A percentile compares a stretch with the other conserved stretches of the same genome.
Conservation (phyloP, 1,140 invertebrate genomes). For the Saccostrea glomerata region DNA sequence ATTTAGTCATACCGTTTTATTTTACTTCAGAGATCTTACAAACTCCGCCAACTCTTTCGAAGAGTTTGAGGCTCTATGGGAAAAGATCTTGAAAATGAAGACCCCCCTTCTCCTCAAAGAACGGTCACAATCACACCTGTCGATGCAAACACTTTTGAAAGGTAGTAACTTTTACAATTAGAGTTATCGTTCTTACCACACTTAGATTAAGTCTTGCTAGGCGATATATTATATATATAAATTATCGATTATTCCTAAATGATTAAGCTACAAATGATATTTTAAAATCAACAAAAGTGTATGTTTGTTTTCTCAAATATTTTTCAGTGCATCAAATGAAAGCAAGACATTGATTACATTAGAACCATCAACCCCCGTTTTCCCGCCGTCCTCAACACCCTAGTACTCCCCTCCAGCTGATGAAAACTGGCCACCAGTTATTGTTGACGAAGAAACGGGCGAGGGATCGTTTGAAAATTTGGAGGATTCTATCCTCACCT, state of each 20-base stretch:
- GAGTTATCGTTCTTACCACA: neutral
- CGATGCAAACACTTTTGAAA: too few species aligned
- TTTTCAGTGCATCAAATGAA: neutral
- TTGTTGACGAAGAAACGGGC: neutral
- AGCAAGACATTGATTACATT: too few species aligned
- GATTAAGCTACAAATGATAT: too few species aligned
- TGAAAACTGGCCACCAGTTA: neutral
- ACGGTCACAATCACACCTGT: neutral
- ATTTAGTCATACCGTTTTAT: neutral
- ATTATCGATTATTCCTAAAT: conserved; percentile 4
- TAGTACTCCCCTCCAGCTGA: too few species aligned
- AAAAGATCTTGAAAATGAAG: too few species aligned
- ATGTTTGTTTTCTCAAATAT: neutral
- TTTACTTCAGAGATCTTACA: neutral
- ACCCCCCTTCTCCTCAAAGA: too few species aligned
- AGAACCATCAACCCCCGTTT: neutral
- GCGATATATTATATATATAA: neutral
- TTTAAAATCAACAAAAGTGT: neutral
- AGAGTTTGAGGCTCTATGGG: too few species aligned
- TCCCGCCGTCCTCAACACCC: neutral
- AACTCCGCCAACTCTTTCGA: neutral
- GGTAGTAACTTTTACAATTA: conserved; percentile 3
- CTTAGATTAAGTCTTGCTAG: neutral
- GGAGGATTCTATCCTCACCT: neutral
- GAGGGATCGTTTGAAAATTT: neutral